phyloP scores from a whole-genome alignment of 2,888 invertebrate genomes.

The Drosophila paranaensis region DNA sequence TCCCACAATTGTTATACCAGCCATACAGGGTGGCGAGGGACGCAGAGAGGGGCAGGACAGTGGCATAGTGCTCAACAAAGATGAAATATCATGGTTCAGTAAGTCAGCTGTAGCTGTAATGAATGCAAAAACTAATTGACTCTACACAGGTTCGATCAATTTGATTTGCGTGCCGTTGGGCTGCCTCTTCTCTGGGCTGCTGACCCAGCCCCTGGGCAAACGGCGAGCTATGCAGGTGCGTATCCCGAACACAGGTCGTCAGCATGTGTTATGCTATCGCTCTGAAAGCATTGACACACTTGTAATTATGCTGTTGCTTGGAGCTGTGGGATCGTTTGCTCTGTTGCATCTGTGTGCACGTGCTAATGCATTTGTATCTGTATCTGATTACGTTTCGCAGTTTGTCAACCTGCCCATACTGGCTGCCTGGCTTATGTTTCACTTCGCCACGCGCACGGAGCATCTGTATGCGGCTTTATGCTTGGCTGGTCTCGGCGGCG shows the following conservation, averaged over 20 bases:
- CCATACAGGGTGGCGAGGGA: slow-evolving; percentile 86
- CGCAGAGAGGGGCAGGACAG: slow-evolving; percentile 72
- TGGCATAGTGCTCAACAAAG: slow-evolving; percentile 86
- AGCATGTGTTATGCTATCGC: no score
- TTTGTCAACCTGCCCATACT: slow-evolving; percentile 90
- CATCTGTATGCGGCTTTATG: slow-evolving; percentile 90
- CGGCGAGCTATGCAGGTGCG: slow-evolving; percentile 89
- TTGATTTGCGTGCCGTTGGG: slow-evolving; percentile 92
- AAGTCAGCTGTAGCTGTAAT: slow-evolving; percentile 64
- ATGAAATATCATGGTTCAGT: slow-evolving; percentile 92
- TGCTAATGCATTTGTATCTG: slow-evolving; percentile 3
- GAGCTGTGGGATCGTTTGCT: slow-evolving; percentile 17
- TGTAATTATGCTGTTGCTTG: slow-evolving; percentile 52
- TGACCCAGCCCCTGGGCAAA: slow-evolving; percentile 90
- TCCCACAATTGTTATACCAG: slow-evolving; percentile 92
- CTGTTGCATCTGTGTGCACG: background rate
- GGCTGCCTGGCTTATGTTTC: slow-evolving; percentile 90
- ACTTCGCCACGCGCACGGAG: slow-evolving; percentile 87
- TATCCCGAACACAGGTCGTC: background rate
- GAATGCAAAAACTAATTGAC: background rate
- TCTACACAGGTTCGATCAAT: slow-evolving; percentile 89
- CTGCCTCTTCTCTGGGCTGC: slow-evolving; percentile 89
- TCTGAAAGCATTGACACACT: slow-evolving; percentile 55
- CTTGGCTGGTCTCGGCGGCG: slow-evolving; percentile 91
- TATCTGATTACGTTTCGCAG: slow-evolving; percentile 61